Evolutionary conservation across 2,888 invertebrate genomes (phyloP).

Genomic region (Neoascia interrupta): DNA sequence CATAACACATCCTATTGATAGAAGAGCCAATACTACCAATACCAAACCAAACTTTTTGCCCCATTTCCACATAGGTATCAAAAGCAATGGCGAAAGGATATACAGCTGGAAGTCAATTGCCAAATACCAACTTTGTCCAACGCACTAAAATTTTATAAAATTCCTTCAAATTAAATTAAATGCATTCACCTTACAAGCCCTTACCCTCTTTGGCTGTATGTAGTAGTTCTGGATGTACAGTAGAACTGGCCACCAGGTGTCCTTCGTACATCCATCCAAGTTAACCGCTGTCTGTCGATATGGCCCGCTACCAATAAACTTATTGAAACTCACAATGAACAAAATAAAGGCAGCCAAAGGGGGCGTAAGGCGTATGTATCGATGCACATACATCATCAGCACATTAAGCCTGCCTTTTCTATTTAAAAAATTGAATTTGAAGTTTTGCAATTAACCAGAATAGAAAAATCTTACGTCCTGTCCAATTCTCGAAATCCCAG

Average conservation of each 20-base stretch:
- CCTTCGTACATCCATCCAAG: constrained; percentile 74
- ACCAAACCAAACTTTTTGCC: constrained; percentile 71
- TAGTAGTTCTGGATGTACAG: constrained; percentile 80
- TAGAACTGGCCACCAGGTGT: constrained; percentile 80
- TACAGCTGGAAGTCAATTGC: constrained; percentile 82
- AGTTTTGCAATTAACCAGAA: not conserved
- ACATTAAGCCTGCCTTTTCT: constrained; percentile 76
- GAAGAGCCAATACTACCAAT: constrained; percentile 56
- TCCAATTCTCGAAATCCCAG: constrained; percentile 77
- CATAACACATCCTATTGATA: constrained; percentile 61
- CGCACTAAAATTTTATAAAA: not conserved
- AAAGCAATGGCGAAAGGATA: constrained; percentile 80
- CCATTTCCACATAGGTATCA: constrained; percentile 79
- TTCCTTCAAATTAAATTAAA: no score
- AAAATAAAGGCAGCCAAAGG: constrained; percentile 80
- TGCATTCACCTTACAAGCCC: no score
- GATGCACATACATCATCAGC: constrained; percentile 78
- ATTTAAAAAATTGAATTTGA: not conserved
- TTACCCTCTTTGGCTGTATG: no score
- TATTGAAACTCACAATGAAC: constrained; percentile 80
- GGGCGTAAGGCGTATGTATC: constrained; percentile 81
- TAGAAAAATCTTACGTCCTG: constrained; percentile 72
- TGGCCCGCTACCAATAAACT: constrained; percentile 81
- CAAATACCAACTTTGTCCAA: constrained; percentile 81
- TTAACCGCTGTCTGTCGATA: constrained; percentile 80